Conservation (phyloP, 2,888 invertebrate genomes). For the Lacanobia oleracea region DNA sequence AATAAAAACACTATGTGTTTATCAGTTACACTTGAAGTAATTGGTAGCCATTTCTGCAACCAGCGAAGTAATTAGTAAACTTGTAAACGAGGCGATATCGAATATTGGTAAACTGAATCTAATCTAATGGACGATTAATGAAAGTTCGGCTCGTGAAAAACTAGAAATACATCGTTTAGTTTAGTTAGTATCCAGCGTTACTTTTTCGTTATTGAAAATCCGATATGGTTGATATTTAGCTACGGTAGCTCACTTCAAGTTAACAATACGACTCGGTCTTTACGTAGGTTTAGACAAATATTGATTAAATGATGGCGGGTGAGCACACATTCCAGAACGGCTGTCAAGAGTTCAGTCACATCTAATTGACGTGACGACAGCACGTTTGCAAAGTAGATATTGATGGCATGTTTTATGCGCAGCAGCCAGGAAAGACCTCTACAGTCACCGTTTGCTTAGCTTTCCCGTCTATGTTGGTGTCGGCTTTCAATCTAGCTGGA, state of each 20-base stretch:
- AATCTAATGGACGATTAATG: slow-evolving; percentile 30
- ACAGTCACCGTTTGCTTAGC: not conserved
- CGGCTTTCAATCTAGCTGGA: not conserved
- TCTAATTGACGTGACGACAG: slow-evolving; percentile 10
- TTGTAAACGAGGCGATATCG: slow-evolving; percentile 24
- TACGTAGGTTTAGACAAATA: slow-evolving; percentile 2
- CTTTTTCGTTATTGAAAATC: slow-evolving; percentile 30
- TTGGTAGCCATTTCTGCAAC: slow-evolving; percentile 6
- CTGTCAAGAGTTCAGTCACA: slow-evolving; percentile 27
- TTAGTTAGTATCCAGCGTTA: slow-evolving; percentile 19
- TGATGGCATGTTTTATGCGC: too few species aligned
- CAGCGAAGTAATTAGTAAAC: slow-evolving; percentile 1
- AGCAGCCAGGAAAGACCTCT: not conserved
- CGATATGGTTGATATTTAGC: slow-evolving; percentile 13
- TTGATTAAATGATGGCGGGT: slow-evolving; percentile 14
- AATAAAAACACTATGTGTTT: slow-evolving; percentile 12
- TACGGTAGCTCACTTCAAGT: slow-evolving; percentile 12
- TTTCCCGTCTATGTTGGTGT: not conserved
- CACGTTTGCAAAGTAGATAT: not conserved
- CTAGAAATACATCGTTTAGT: slow-evolving; percentile 13
- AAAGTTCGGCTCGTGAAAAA: slow-evolving; percentile 10
- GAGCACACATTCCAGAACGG: not conserved
- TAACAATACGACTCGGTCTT: slow-evolving; percentile 14
- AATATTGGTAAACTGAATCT: slow-evolving; percentile 30
- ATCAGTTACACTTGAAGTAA: slow-evolving; percentile 25